Base-by-base conservation (phyloP, 1,140 invertebrate genomes). In the Varroa destructor region DNA sequence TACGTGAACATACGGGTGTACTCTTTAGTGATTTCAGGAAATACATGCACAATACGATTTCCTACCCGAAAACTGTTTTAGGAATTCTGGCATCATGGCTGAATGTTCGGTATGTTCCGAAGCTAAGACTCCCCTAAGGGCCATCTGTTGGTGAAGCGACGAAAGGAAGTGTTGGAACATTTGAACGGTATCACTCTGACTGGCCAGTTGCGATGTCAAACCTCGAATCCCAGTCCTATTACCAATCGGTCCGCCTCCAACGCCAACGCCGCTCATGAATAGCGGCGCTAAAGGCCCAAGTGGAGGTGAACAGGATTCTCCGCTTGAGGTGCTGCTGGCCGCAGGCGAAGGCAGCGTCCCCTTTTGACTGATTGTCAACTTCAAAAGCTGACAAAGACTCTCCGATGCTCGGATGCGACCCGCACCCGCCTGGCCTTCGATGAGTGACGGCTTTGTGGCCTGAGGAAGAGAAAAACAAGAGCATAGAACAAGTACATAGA, bases 301-400 rank as follows among this genome's bases (percentile, higher is more conserved):
- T 43, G 61, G 61, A 40, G 61, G 61, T 12, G 61, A 67, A 40
- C 61, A 67, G 37, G 61, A 67, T 67, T 67, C 61, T 14, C 61
- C 61, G 36, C 61, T 67, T 46, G 61, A 67, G 46, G 46, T 51
- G 46, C 46, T 51, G 36, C 61, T 67, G 61, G 61, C 40, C 37
- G 61, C 61, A 8, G 61, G 61, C 37, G 61, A 67, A 40, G 61
- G 61, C 37, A 67, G 8, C 37, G 61, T 40, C 36, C 61, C 61
- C 36, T 67, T 67, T 67, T 75, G 75, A 67, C 64, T 75, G 51
- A 76, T 75, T 14, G 75, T 74, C 14, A 71, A 55, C 55, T 76
- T 76, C 36, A 87, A 77, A 71, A 86, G 76, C 43, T 80, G 79
- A 75, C 84, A 82, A 12, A 86, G 78, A 51, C 84, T 84, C 73